A percentile compares a stretch with the other conserved stretches of the same genome.
These are phyloP conservation scores for Euura lappo DNA, from an alignment of 1,140 invertebrate genomes.

Conservation along the genomic window DNA sequence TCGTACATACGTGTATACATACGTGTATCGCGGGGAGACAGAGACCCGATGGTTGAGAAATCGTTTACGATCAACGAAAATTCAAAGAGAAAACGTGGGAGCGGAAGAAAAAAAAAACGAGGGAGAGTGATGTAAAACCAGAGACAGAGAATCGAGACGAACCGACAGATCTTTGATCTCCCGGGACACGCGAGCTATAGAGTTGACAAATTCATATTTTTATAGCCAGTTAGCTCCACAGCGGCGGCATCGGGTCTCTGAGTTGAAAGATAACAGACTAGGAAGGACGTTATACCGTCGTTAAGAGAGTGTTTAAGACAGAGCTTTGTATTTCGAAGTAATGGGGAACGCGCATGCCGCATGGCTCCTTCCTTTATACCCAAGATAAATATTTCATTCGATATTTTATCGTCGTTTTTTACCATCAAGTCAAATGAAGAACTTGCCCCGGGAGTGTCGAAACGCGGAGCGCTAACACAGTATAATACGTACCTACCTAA, in stretches of 20 bases:
- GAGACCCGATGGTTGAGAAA: no score
- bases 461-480: no score
- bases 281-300: neutral
- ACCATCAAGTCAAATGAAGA: no score
- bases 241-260: neutral
- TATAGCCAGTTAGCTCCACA: neutral
- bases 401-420: no score
- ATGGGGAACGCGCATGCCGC: no score
- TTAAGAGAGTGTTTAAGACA: slow-evolving; percentile 7
- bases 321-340: neutral
- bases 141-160: neutral
- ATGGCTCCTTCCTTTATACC: no score
- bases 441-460: no score
- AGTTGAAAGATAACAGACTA: neutral
- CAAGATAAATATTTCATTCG: no score
- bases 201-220: slow-evolving; percentile 7
- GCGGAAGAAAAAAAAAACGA: neutral
- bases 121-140: neutral
- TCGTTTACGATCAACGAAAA: no score
- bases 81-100: neutral
- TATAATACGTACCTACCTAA: no score
- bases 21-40: no score
- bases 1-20: no score
- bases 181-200: neutral
- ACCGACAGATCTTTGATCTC: slow-evolving; percentile 1